A percentile compares a stretch with the other conserved stretches of the same genome.
phyloP scores from a whole-genome alignment of 1,140 invertebrate genomes.

The Eueides isabella region DNA sequence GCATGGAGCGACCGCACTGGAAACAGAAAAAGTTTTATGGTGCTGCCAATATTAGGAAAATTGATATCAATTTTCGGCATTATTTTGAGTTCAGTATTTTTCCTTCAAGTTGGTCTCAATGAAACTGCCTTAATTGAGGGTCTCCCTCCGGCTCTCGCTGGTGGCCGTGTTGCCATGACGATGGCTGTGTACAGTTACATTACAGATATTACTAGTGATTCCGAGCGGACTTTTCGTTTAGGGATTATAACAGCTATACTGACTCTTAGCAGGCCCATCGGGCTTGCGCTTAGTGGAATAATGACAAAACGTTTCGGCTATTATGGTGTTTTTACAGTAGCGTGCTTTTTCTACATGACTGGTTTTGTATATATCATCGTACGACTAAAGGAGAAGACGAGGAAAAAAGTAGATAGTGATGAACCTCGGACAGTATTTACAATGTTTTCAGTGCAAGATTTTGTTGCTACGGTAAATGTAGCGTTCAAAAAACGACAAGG shows the following conservation, averaged over 20 bases:
- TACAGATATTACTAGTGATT: conserved; percentile 83
- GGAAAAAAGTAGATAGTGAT: conserved; percentile 60
- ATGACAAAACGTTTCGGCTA: conserved; percentile 77
- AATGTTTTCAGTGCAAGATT: conserved; percentile 75
- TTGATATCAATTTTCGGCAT: conserved; percentile 76
- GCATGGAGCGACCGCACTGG: conserved; percentile 85
- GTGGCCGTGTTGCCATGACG: conserved; percentile 82
- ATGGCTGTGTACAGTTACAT: conserved; percentile 84
- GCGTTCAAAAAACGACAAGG: conserved; percentile 75
- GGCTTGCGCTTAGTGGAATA: conserved; percentile 77
- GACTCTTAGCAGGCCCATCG: conserved; percentile 76
- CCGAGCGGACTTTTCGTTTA: conserved; percentile 83
- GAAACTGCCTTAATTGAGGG: conserved; percentile 82
- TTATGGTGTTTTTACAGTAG: conserved; percentile 77
- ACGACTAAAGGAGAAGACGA: conserved; percentile 72
- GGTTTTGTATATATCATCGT: conserved; percentile 77
- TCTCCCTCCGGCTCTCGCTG: conserved; percentile 82
- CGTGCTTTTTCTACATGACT: conserved; percentile 73
- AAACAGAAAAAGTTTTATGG: conserved; percentile 84
- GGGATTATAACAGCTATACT: conserved; percentile 83
- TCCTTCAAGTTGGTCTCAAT: conserved; percentile 81
- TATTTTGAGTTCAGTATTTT: conserved; percentile 82
- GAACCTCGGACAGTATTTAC: conserved; percentile 47
- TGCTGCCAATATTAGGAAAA: conserved; percentile 83
- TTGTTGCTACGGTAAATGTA: conserved; percentile 79